phyloP scores from a whole-genome alignment of 2,797 vertebrate genomes.

The Sylvilagus floridanus region DNA sequence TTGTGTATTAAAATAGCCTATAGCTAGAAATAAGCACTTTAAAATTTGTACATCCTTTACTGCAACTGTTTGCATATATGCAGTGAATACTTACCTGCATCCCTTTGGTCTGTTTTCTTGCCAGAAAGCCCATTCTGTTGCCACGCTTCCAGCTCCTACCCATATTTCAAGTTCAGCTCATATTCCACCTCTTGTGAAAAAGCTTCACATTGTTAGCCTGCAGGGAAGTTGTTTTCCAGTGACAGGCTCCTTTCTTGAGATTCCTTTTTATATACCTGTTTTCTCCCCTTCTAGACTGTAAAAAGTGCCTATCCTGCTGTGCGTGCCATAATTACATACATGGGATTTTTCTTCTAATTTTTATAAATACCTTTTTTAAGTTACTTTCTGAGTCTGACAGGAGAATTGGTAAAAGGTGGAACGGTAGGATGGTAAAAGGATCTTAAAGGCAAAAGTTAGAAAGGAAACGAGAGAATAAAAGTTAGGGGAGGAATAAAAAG shows the following conservation, averaged over 20 bases:
- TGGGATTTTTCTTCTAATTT: neutral
- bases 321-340: neutral
- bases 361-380: neutral
- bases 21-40: neutral
- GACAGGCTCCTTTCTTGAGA: neutral
- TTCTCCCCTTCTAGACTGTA: neutral
- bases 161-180: slow-evolving; percentile 36
- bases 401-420: neutral
- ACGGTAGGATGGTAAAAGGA: neutral
- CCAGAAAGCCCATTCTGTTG: neutral
- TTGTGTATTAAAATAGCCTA: neutral
- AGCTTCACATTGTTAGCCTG: neutral
- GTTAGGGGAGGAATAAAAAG: slow-evolving; percentile 3
- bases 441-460: slow-evolving; percentile 48
- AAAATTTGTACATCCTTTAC: neutral
- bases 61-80: neutral
- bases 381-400: slow-evolving; percentile 38
- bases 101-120: neutral
- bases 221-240: slow-evolving; percentile 16
- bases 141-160: neutral
- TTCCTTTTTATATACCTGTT: neutral
- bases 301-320: neutral
- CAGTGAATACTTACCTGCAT: neutral
- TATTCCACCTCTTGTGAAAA: neutral
- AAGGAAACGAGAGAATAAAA: slow-evolving; percentile 7